A percentile compares a stretch with the other conserved stretches of the same genome.
Evolutionary conservation across 1,140 invertebrate genomes (phyloP).

Genomic region (Magallana angulata): DNA sequence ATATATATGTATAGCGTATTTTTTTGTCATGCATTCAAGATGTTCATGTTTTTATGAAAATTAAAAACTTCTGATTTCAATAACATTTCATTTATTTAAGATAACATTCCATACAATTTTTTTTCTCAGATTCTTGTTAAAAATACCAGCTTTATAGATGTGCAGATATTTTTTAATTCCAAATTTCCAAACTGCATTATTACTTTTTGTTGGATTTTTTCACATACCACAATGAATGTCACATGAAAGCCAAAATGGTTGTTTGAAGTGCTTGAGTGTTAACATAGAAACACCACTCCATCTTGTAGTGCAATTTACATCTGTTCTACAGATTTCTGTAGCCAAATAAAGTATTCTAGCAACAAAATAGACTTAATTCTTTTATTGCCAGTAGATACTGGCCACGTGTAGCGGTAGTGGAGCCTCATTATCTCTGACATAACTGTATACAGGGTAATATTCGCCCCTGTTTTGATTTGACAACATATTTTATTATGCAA

Average conservation of each 20-base stretch:
- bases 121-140: too few species aligned
- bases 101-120: too few species aligned
- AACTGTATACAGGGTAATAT: too few species aligned
- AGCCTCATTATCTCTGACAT: too few species aligned
- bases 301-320: slow-evolving; percentile 3
- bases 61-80: too few species aligned
- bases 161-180: background rate
- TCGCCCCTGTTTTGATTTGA: too few species aligned
- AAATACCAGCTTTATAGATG: too few species aligned
- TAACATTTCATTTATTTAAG: too few species aligned
- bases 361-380: background rate
- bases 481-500: too few species aligned
- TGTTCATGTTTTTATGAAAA: background rate
- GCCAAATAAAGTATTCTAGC: slow-evolving; percentile 21
- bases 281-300: background rate
- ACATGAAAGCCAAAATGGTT: slow-evolving; percentile 2
- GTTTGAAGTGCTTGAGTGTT: slow-evolving; percentile 3
- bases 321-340: slow-evolving; percentile 15
- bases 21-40: background rate
- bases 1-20: background rate
- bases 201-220: background rate
- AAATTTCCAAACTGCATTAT: background rate
- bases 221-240: background rate
- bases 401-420: too few species aligned
- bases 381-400: background rate